Evolutionary conservation across 1,140 invertebrate species (phyloP).

Genomic region (Agrypnia vestita): DNA sequence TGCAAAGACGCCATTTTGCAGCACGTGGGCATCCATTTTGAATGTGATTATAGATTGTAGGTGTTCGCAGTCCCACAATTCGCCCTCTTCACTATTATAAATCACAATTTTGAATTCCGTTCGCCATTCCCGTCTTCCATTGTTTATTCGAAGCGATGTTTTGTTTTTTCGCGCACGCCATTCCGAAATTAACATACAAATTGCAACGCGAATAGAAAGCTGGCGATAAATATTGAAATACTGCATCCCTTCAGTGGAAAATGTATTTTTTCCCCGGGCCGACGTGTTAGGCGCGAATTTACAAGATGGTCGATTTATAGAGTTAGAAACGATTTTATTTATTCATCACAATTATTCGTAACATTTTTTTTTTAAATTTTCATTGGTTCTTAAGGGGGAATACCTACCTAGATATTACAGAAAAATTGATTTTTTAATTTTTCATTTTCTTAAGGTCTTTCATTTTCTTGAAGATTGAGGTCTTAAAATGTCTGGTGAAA

Average conservation of each 20-base stretch:
- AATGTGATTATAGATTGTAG: slow-evolving; percentile 25
- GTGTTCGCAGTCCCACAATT: slow-evolving; percentile 15
- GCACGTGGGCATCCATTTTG: not conserved
- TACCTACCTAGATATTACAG: too few relatives aligned
- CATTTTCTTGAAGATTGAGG: too few relatives aligned
- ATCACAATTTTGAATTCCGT: slow-evolving; percentile 37
- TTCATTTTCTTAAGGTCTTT: too few relatives aligned
- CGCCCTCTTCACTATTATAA: slow-evolving; percentile 2
- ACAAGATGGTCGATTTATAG: too few relatives aligned
- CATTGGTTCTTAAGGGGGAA: too few relatives aligned
- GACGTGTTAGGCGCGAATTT: too few relatives aligned
- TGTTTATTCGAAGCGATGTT: slow-evolving; percentile 19
- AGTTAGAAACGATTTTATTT: too few relatives aligned
- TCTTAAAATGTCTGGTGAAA: too few relatives aligned
- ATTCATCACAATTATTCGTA: too few relatives aligned
- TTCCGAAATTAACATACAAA: slow-evolving; percentile 33
- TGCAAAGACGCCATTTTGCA: slow-evolving; percentile 4
- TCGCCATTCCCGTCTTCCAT: slow-evolving; percentile 19
- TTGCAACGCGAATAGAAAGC: slow-evolving; percentile 10
- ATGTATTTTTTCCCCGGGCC: too few relatives aligned
- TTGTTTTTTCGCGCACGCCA: slow-evolving; percentile 24
- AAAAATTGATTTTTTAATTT: too few relatives aligned
- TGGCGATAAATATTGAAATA: not conserved
- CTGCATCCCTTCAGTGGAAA: not conserved
- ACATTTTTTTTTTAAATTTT: too few relatives aligned